phyloP scores from a whole-genome alignment of 2,797 vertebrate species.

The Enteromius viviparus region DNA sequence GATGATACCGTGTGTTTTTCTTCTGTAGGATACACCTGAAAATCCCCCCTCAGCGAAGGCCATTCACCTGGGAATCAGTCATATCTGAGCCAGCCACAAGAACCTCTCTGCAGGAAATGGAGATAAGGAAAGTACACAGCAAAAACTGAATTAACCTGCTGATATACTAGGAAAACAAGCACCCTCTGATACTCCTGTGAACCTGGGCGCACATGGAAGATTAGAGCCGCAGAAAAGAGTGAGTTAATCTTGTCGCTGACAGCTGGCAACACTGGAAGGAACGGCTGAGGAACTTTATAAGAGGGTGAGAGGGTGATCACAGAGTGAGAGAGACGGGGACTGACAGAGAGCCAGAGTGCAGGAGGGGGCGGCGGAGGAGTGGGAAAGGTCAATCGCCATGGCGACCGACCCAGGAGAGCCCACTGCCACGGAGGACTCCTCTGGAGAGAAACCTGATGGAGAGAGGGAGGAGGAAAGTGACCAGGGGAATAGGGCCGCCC shows the following conservation, averaged over 20 bases:
- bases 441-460: conserved; percentile 88
- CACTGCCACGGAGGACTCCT: conserved; percentile 86
- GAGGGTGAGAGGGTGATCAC: conserved; percentile 66
- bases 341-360: conserved; percentile 74
- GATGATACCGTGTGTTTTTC: conserved; percentile 57
- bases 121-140: conserved; percentile 60
- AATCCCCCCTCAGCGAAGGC: conserved; percentile 60
- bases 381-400: conserved; percentile 77
- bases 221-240: conserved; percentile 3
- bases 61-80: conserved; percentile 44
- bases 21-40: conserved; percentile 76
- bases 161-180: conserved; percentile 32
- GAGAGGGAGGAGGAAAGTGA: conserved; percentile 73
- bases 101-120: conserved; percentile 62
- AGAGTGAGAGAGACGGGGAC: conserved; percentile 79
- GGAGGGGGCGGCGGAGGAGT: conserved; percentile 70
- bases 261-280: conserved; percentile 52
- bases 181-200: conserved; percentile 48
- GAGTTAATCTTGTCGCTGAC: conserved; percentile 22
- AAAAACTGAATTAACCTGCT: conserved; percentile 47
- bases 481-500: conserved; percentile 63
- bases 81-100: conserved; percentile 26
- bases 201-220: conserved; percentile 35
- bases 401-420: conserved; percentile 92
- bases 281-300: conserved; percentile 42